Conservation (phyloP, 2,113 vertebrate species). For the Erinaceus europaeus region DNA sequence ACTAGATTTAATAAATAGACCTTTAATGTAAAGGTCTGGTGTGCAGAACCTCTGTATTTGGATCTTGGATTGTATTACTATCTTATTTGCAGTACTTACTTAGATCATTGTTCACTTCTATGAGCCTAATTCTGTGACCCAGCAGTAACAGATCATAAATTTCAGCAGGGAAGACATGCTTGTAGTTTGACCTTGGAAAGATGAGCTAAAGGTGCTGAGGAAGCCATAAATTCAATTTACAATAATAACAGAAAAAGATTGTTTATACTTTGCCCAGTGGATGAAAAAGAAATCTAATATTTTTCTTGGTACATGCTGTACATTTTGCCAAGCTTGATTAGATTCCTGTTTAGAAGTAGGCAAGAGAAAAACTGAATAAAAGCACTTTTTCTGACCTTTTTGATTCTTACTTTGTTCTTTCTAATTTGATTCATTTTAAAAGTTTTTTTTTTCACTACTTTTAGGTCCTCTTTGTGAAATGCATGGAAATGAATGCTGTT, state of each 20-base stretch:
- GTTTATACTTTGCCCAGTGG: constrained; percentile 3
- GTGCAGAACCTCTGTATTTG: background rate
- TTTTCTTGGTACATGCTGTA: background rate
- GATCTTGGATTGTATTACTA: background rate
- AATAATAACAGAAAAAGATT: constrained; percentile 34
- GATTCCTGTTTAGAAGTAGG: constrained; percentile 27
- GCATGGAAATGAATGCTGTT: constrained; percentile 86
- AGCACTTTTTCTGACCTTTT: background rate
- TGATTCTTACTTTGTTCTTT: background rate
- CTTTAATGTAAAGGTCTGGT: background rate
- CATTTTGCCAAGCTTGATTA: constrained; percentile 35
- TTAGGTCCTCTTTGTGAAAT: constrained; percentile 87
- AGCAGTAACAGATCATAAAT: constrained; percentile 24
- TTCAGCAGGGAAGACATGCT: background rate
- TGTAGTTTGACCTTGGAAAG: constrained; percentile 37
- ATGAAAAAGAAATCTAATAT: constrained; percentile 45
- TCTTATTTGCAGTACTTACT: background rate
- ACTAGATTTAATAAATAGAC: background rate
- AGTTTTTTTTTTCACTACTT: constrained; percentile 45
- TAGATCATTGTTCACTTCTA: constrained; percentile 22
- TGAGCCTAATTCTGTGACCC: constrained; percentile 24
- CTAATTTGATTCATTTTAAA: background rate
- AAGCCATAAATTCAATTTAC: constrained; percentile 31
- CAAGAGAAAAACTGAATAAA: constrained; percentile 1
- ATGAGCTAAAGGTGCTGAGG: constrained; percentile 15